Conservation (phyloP, 2,113 vertebrate genomes). For the Onychorhynchus coronatus region DNA sequence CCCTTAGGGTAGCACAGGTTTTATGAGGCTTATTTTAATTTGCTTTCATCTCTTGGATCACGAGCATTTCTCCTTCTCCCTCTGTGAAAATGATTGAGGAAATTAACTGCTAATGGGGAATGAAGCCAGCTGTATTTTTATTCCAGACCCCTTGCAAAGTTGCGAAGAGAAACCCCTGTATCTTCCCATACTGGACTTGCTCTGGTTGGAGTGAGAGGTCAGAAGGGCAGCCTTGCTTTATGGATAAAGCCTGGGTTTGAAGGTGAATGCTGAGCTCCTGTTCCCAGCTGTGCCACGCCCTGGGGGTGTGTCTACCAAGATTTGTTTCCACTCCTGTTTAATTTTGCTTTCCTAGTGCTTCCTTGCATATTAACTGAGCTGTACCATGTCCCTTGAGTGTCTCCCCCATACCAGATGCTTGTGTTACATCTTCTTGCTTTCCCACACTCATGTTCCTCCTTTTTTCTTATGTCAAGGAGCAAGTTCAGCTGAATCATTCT, state of each 20-base stretch:
- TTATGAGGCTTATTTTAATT: constrained; percentile 45
- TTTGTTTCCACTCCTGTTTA: constrained; percentile 9
- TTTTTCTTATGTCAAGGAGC: constrained; percentile 40
- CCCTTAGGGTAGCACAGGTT: constrained; percentile 11
- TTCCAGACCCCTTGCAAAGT: background rate
- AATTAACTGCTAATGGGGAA: constrained; percentile 50
- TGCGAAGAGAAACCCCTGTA: background rate
- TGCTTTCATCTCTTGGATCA: constrained; percentile 33
- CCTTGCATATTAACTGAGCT: constrained; percentile 15
- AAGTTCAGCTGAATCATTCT: constrained; percentile 40
- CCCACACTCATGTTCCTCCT: constrained; percentile 36
- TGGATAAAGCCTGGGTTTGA: background rate
- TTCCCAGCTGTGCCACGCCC: constrained; percentile 13
- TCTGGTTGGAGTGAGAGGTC: background rate
- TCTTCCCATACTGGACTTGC: background rate
- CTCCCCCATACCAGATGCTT: constrained; percentile 60
- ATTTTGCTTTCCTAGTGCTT: constrained; percentile 35
- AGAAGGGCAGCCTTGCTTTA: background rate
- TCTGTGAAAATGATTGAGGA: constrained; percentile 33
- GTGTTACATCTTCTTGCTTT: constrained; percentile 43
- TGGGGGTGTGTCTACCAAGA: background rate
- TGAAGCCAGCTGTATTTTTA: constrained; percentile 31
- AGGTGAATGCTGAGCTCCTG: constrained; percentile 24
- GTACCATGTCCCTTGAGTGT: constrained; percentile 10
- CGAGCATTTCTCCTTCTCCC: constrained; percentile 14